Evolutionary conservation across 2,888 invertebrate genomes (phyloP), one percentile per base, ranked within the genome.

Genomic region (Himalopsyche kuldschensis): DNA sequence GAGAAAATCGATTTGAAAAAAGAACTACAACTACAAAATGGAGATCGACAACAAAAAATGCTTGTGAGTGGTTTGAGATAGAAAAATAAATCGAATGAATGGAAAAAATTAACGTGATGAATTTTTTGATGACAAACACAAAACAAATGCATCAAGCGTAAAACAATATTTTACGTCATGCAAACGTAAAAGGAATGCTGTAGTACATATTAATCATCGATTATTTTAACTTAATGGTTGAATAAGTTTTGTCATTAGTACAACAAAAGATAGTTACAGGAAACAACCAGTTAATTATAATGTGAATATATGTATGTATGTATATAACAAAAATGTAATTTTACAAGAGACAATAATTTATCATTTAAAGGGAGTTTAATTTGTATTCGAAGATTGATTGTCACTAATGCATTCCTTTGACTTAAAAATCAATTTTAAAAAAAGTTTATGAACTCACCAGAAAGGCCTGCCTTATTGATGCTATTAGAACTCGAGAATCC

Each of bases 401-500:
- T 69, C 30, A 24, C 69, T 69, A 69, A 69, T 3, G 69, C 69
- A 15, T 69, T 69, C 69, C 30, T 69, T 69, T 46, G 80, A 80
- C 3, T 69, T 10, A 3, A 85, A 82, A 15, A 35, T 69, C 78
- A 80, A 85, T 80, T 32, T 81, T 69, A 15, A 76, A 75, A 27
- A 30, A 46, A 6, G 11, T 15, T 11, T 30, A 27, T 76, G 3
- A n/a, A 92, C 94, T 94, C 90, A 95, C 95, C 95, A 89, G 93
- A 91, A 81, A 92, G 88, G 84, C 93, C 93, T 75, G 93, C 93
- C 89, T 95, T 95, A 88, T 94, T 94, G 88, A 94, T 93, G 88
- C 94, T 94, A 87, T 93, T 94, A 80, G 94, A 94, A 88, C 94
- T 94, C 82, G 94, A 94, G 88, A 96, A 94, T 35, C 95, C 95